phyloP scores from a whole-genome alignment of 2,797 vertebrate species.

The Sebastes ruberrimus region DNA sequence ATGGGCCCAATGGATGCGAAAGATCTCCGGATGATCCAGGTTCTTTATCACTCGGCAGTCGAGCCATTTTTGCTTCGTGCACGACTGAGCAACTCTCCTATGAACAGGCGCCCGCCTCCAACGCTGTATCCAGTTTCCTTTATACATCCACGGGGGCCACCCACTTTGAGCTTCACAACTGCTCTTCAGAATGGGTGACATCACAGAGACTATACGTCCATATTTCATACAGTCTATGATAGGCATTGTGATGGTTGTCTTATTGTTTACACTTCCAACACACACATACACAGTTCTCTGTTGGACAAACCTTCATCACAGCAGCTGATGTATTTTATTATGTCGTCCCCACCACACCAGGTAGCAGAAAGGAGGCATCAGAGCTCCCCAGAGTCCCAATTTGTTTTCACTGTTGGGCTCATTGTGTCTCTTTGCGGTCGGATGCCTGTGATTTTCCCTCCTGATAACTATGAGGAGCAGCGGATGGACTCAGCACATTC shows the following conservation, averaged over 20 bases:
- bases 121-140: too few species aligned
- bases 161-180: too few species aligned
- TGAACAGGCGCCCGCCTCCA: too few species aligned
- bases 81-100: too few species aligned
- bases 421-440: conserved; percentile 44
- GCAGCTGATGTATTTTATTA: conserved; percentile 29
- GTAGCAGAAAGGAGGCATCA: conserved; percentile 29
- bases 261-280: conserved; percentile 15
- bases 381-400: conserved; percentile 55
- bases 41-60: too few species aligned
- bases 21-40: too few species aligned
- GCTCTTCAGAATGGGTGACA: too few species aligned
- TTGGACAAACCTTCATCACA: background rate
- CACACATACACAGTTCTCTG: background rate
- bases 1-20: too few species aligned
- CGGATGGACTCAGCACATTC: conserved; percentile 20
- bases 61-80: too few species aligned
- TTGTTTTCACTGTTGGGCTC: conserved; percentile 55
- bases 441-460: conserved; percentile 52
- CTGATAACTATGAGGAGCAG: conserved; percentile 27
- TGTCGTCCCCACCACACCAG: conserved; percentile 3
- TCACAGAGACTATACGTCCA: background rate
- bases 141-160: too few species aligned
- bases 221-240: background rate
- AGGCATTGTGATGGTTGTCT: background rate